Evolutionary conservation across 1,140 invertebrate genomes (phyloP), one percentile per base, ranked within the genome.

Genomic region (Drosophila pseudoobscura): DNA sequence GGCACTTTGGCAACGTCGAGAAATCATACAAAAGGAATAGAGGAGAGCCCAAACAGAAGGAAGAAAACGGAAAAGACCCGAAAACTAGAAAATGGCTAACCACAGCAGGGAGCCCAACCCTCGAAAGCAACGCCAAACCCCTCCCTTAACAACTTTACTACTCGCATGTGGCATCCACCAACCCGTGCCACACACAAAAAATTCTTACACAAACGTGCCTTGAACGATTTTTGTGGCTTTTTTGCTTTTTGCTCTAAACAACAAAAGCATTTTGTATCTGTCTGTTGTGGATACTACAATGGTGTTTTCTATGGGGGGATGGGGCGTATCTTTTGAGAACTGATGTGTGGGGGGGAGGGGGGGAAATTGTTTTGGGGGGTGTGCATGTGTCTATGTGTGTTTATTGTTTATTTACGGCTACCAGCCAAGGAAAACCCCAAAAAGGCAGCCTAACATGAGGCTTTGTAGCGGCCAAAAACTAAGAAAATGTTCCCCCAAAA

Each of bases 211-310:
- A 87, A 88, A 87, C 83, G 83, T 87, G 83, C 83, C 83, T 66
- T 88, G 71, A 88, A 87, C 83, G 84, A 88, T 88, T 87, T 87
- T 87, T 87, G 83, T 87, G 83, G 83, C 83, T 87, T 87, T 87
- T 87, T 87, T 87, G 82, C 82, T 87, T 87, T 83, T 63, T 83
- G 83, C 66, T 88, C 78, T 88, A 76, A 88, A 88, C 83, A 88
- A 88, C 78, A 87, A 88, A 83, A 87, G 75, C 83, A 88, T 74
- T 76, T 88, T 76, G 78, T 87, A 74, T 70, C 35, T 39, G 35
- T 39, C 35, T 39, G 35, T 39, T 39, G 77, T 17, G 45, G 44
- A 54, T 15, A 53, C 56, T 60, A 57, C 43, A 69, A 57, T 69
- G 64, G 66, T 35, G 63, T 26, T 46, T 8, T 29, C 43, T 15